Conservation (phyloP, 2,113 vertebrate species). For the Odocoileus virginianus region DNA sequence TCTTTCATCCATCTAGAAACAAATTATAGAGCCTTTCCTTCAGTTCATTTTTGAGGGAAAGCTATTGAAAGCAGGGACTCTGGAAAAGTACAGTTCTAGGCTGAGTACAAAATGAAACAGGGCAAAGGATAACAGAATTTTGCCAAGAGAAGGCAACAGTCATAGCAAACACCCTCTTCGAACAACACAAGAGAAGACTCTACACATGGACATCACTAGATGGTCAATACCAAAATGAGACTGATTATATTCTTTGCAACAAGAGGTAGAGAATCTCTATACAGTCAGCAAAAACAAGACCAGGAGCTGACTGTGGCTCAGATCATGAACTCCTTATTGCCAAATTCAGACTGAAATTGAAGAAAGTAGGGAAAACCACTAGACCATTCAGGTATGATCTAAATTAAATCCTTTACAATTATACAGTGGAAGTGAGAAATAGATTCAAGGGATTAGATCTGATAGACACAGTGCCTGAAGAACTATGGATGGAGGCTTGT, state of each 20-base stretch:
- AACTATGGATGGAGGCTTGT: accelerated
- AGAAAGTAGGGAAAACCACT: not conserved
- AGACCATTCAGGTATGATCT: not conserved
- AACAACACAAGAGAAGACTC: not conserved
- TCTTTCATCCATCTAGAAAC: not conserved
- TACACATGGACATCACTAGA: not conserved
- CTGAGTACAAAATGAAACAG: not conserved
- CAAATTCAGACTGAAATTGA: not conserved
- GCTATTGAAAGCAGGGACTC: not conserved
- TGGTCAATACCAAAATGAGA: not conserved
- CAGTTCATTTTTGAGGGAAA: not conserved
- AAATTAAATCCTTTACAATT: not conserved
- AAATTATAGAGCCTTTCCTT: not conserved
- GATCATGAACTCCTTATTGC: not conserved
- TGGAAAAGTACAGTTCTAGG: not conserved
- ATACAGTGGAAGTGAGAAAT: not conserved
- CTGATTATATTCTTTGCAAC: not conserved
- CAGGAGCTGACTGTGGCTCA: accelerated
- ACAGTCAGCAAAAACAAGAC: not conserved
- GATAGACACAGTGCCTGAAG: not conserved
- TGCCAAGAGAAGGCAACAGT: not conserved
- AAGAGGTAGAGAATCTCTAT: not conserved
- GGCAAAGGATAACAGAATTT: not conserved
- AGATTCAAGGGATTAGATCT: not conserved
- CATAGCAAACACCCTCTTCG: not conserved